These are phyloP conservation scores for Shargacucullia verbasci DNA, from an alignment of 2,888 invertebrate genomes.

Conservation along the genomic window DNA sequence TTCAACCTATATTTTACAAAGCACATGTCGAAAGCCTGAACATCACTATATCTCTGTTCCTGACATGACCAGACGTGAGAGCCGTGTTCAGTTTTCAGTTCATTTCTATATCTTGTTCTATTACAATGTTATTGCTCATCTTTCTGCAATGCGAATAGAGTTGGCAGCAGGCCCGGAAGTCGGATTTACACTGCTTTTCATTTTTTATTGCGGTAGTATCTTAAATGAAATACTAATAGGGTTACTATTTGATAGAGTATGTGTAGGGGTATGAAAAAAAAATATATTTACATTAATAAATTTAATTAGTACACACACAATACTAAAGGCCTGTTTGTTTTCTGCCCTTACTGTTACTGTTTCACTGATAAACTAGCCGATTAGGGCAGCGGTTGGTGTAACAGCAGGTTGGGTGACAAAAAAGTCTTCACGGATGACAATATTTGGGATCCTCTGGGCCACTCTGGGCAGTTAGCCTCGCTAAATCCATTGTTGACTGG, in stretches of 20 bases:
- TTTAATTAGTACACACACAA: too few relatives aligned
- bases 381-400: too few relatives aligned
- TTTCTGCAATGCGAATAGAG: constrained; percentile 77
- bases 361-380: too few relatives aligned
- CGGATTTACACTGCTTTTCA: constrained; percentile 68
- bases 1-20: constrained; percentile 1
- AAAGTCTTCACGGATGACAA: too few relatives aligned
- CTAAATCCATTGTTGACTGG: too few relatives aligned
- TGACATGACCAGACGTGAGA: constrained; percentile 22
- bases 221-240: constrained; percentile 43
- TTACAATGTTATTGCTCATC: constrained; percentile 72
- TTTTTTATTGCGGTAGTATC: constrained; percentile 34
- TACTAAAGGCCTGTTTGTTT: too few relatives aligned
- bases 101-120: constrained; percentile 65
- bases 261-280: too few relatives aligned
- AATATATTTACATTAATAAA: too few relatives aligned
- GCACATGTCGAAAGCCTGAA: constrained; percentile 5
- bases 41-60: constrained; percentile 26
- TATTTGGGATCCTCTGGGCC: too few relatives aligned
- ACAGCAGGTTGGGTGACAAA: too few relatives aligned
- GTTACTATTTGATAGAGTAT: constrained; percentile 5
- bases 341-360: too few relatives aligned
- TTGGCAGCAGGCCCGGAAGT: constrained; percentile 74
- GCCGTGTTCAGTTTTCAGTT: constrained; percentile 49
- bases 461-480: too few relatives aligned